These are phyloP conservation scores for Papilio polytes DNA, from an alignment of 1,140 invertebrate genomes.

Conservation along the genomic window DNA sequence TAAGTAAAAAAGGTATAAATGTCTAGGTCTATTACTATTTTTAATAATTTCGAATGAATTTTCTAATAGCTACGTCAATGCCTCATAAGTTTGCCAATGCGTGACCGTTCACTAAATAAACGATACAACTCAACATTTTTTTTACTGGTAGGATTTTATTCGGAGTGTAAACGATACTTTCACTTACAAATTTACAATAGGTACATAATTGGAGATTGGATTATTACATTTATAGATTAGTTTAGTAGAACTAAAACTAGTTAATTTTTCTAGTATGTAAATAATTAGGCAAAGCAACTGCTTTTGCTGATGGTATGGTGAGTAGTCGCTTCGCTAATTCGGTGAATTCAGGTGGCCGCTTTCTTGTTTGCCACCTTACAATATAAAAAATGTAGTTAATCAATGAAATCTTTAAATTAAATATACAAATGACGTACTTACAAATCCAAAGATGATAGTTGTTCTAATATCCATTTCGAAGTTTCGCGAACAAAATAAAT, in stretches of 20 bases:
- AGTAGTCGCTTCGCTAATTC: no score
- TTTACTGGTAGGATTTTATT: background rate
- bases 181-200: background rate
- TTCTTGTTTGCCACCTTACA: no score
- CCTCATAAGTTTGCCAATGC: no score
- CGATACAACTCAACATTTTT: background rate
- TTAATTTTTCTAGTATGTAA: background rate
- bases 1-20: no score
- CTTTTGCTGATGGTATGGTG: no score
- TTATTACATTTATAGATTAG: background rate
- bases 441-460: constrained; percentile 55
- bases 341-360: no score
- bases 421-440: constrained; percentile 49
- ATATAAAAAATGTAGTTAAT: background rate
- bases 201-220: background rate
- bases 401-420: background rate
- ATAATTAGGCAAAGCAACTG: no score
- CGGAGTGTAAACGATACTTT: background rate
- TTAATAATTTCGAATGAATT: no score
- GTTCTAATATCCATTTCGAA: constrained; percentile 55
- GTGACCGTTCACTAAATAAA: background rate
- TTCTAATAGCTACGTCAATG: no score
- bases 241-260: background rate
- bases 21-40: no score
- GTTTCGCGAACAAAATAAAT: background rate